A percentile compares a stretch with the other conserved stretches of the same genome.
These are phyloP conservation scores for Rallus limicola DNA, from an alignment of 2,113 vertebrate genomes.

Conservation along the genomic window DNA sequence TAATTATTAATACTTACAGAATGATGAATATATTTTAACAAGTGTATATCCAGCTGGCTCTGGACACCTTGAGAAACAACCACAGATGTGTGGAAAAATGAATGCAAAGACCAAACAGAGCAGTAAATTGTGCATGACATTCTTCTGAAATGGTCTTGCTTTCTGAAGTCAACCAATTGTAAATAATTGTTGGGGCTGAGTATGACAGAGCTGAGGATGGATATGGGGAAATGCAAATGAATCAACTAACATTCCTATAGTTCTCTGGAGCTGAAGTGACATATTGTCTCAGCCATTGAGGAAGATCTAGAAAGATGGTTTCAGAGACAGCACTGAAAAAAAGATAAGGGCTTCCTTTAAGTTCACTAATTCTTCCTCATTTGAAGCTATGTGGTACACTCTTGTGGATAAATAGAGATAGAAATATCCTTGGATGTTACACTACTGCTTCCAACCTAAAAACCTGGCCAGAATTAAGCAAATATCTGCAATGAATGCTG, in stretches of 20 bases:
- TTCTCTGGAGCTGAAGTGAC: not conserved
- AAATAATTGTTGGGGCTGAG: not conserved
- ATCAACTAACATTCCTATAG: not conserved
- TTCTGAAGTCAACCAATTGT: not conserved
- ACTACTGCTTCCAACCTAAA: not conserved
- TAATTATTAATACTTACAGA: not conserved
- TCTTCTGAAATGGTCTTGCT: not conserved
- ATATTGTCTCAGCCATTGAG: not conserved
- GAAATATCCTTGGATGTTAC: not conserved
- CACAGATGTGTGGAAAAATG: not conserved
- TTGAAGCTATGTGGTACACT: not conserved
- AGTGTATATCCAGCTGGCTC: not conserved
- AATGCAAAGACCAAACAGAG: not conserved
- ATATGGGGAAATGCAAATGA: not conserved
- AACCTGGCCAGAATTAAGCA: not conserved
- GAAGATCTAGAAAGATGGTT: not conserved
- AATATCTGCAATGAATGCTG: not conserved
- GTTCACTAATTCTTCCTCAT: not conserved
- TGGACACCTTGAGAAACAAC: not conserved
- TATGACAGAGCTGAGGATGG: not conserved
- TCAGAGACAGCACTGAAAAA: not conserved
- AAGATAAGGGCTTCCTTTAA: not conserved
- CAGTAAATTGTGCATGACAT: not conserved
- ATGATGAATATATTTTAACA: not conserved
- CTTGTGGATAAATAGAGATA: not conserved